These are phyloP conservation scores for Fragum fragum DNA, from an alignment of 2,888 invertebrate species.

Conservation along the genomic window DNA sequence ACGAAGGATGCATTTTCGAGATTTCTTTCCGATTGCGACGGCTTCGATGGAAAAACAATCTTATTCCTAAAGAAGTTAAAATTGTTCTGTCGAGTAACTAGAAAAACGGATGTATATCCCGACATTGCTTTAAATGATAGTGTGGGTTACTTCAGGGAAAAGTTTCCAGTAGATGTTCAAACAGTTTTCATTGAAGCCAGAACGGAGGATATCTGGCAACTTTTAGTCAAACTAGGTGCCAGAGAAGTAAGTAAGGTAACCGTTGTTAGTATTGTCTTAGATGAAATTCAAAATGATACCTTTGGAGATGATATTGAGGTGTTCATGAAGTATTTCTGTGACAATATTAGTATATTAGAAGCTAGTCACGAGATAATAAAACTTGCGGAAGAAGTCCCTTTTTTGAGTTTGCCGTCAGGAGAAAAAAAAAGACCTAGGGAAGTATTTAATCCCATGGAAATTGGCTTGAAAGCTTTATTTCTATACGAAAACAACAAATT, in stretches of 20 bases:
- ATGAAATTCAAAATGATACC: no score
- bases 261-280: no score
- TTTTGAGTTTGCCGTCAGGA: conserved; percentile 32
- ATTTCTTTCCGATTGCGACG: neutral
- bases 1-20: neutral
- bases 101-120: neutral
- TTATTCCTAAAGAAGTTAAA: neutral
- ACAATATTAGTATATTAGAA: conserved; percentile 29
- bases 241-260: no score
- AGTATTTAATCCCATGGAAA: conserved; percentile 51
- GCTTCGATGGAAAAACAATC: neutral
- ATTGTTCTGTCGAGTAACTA: neutral
- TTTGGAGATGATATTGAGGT: conserved; percentile 23
- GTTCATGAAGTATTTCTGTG: conserved; percentile 56
- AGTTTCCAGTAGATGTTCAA: neutral
- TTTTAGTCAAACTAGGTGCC: no score
- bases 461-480: conserved; percentile 34
- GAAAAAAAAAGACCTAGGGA: conserved; percentile 41
- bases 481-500: conserved; percentile 28
- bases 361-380: conserved; percentile 17
- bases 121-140: neutral
- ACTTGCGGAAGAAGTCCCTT: conserved; percentile 34
- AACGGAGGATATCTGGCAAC: no score
- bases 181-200: neutral
- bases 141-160: neutral